phyloP scores from a whole-genome alignment of 2,888 invertebrate species.

The Acanthosepion pharaonis region DNA sequence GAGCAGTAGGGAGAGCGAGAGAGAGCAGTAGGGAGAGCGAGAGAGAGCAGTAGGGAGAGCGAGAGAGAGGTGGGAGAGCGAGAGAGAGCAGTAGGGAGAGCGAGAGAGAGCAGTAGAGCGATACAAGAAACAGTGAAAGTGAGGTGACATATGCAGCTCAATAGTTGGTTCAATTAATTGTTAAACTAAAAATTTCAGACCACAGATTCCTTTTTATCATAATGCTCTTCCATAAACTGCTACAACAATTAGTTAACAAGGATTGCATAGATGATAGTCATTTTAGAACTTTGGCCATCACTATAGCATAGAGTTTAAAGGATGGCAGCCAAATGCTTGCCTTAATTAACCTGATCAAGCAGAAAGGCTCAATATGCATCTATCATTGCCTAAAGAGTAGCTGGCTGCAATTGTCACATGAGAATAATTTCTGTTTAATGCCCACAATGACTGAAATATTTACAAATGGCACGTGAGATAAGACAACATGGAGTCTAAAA shows the following conservation, averaged over 20 bases:
- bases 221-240: background rate
- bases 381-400: background rate
- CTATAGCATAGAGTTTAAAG: background rate
- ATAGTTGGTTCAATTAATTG: background rate
- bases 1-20: background rate
- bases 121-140: background rate
- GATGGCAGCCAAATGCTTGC: background rate
- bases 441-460: background rate
- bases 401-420: background rate
- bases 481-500: background rate
- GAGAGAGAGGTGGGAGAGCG: too few relatives aligned
- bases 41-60: too few relatives aligned
- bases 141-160: background rate
- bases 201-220: background rate
- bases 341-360: background rate
- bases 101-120: too few relatives aligned
- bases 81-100: too few relatives aligned
- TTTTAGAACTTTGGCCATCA: background rate
- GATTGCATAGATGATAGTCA: background rate
- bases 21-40: rapidly evolving
- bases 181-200: background rate
- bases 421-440: background rate
- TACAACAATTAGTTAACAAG: background rate
- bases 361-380: background rate
- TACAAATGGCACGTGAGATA: background rate